A percentile compares a stretch with the other conserved stretches of the same genome.
Evolutionary conservation across 2,888 invertebrate species (phyloP).

Genomic region (Yponomeuta sedellus): DNA sequence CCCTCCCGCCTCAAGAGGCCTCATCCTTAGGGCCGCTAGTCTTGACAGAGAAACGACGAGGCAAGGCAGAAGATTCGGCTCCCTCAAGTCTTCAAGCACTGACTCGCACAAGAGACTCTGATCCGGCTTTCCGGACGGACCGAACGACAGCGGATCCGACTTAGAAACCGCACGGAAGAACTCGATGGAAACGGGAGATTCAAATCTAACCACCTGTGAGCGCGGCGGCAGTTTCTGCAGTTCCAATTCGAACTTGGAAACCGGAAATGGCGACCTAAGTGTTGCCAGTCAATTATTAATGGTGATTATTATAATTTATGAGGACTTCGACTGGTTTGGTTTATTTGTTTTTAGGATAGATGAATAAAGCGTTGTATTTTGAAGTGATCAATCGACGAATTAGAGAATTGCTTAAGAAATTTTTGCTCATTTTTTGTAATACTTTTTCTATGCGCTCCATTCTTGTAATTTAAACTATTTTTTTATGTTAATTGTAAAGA

Average conservation of each 20-base stretch:
- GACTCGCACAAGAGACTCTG: constrained; percentile 70
- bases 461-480: background rate
- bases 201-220: background rate
- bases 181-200: background rate
- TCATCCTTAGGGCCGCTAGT: constrained; percentile 67
- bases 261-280: constrained; percentile 17
- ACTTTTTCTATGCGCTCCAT: constrained; percentile 6
- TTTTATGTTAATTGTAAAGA: background rate
- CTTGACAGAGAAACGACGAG: constrained; percentile 54
- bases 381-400: constrained; percentile 16
- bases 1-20: constrained; percentile 38
- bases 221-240: background rate
- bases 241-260: constrained; percentile 9
- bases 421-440: background rate
- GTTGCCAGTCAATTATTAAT: constrained; percentile 55
- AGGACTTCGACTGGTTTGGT: constrained; percentile 42
- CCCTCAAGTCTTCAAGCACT: constrained; percentile 60
- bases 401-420: background rate
- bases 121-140: constrained; percentile 53
- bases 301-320: constrained; percentile 50
- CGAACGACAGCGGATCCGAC: constrained; percentile 26
- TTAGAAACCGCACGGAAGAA: background rate
- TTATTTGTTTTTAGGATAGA: constrained; percentile 41
- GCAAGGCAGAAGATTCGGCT: constrained; percentile 47
- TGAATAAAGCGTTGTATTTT: constrained; percentile 15